A percentile compares a stretch with the other conserved stretches of the same genome.
Conservation (phyloP, 2,797 vertebrate species). For the Rhynchonycteris naso region DNA sequence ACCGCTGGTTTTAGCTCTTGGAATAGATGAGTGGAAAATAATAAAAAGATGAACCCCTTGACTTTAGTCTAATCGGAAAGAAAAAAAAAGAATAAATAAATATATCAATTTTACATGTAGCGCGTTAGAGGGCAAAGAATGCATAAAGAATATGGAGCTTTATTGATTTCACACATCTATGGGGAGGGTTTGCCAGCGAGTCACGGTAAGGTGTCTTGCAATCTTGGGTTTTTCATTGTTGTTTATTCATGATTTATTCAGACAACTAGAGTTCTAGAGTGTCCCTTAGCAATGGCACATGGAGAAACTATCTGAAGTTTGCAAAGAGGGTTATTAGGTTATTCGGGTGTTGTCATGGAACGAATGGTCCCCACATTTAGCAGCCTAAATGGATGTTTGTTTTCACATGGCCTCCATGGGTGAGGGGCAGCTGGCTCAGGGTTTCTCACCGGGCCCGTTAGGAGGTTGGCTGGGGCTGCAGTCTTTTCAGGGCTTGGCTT, state of each 20-base stretch:
- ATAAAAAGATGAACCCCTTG: neutral
- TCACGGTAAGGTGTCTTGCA: neutral
- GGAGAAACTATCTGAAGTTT: neutral
- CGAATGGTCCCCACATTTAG: neutral
- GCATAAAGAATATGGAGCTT: neutral
- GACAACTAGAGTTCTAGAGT: neutral
- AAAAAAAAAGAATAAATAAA: neutral
- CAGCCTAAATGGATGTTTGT: neutral
- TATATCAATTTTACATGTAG: neutral
- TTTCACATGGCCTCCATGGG: neutral
- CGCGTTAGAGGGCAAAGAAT: neutral
- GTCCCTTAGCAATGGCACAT: neutral
- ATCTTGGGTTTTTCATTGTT: neutral
- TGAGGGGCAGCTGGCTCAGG: neutral
- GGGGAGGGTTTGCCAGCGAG: neutral
- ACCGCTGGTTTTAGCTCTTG: neutral
- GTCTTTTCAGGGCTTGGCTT: too few relatives aligned
- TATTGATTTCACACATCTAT: neutral
- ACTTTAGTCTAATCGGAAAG: neutral
- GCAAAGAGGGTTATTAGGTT: neutral
- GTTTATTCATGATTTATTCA: neutral
- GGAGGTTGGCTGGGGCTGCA: neutral
- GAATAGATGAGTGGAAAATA: neutral
- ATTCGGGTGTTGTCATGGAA: neutral
- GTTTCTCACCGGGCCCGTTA: neutral